Conservation (phyloP, 2,113 vertebrate genomes). For the Meriones unguiculatus region DNA sequence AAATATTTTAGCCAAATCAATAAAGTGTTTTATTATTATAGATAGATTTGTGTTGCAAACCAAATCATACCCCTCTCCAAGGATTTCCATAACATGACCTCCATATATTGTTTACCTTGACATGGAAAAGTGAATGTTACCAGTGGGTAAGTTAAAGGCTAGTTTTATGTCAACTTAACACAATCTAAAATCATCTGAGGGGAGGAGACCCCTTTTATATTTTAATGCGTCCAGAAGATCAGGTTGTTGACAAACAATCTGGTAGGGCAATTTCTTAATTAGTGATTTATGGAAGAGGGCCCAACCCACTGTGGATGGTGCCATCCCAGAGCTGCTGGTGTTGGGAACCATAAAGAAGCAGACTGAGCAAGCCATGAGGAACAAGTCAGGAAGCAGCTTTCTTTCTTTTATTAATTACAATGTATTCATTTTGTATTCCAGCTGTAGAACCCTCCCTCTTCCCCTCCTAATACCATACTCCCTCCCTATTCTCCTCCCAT, state of each 20-base stretch:
- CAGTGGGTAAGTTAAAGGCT: conserved; percentile 21
- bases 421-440: too few species aligned
- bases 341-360: background rate
- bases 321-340: too few species aligned
- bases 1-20: background rate
- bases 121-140: background rate
- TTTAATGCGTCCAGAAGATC: background rate
- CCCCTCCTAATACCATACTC: too few species aligned
- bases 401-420: background rate
- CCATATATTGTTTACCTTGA: background rate
- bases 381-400: background rate
- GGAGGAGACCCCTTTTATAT: background rate
- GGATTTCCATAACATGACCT: background rate
- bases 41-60: background rate
- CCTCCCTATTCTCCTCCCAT: too few species aligned
- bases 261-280: background rate
- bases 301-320: background rate
- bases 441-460: too few species aligned
- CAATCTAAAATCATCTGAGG: background rate
- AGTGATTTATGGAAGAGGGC: background rate
- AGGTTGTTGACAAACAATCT: background rate
- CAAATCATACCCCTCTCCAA: background rate
- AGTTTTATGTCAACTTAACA: background rate
- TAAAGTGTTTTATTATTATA: background rate
- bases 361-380: background rate